phyloP scores from a whole-genome alignment of 2,888 invertebrate genomes.

The Drosophila fulvimacula region DNA sequence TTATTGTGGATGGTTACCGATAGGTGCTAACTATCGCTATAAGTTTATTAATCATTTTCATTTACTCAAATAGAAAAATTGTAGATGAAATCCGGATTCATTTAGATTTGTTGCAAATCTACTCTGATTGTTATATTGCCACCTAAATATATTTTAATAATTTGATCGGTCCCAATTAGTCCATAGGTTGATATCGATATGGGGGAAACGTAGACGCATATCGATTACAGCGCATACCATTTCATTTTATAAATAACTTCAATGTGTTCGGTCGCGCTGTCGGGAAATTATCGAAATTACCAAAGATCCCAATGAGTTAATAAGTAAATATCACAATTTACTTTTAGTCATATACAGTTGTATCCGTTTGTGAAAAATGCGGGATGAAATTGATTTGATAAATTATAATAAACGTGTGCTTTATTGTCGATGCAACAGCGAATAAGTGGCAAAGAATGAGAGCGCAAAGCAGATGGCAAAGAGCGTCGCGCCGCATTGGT shows the following conservation, averaged over 20 bases:
- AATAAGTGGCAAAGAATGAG: conserved; percentile 78
- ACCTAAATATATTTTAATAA: background rate
- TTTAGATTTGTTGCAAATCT: background rate
- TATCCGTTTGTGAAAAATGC: conserved; percentile 17
- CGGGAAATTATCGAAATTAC: conserved; percentile 34
- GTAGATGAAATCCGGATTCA: background rate
- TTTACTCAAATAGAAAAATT: background rate
- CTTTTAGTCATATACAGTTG: conserved; percentile 1
- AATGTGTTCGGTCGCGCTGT: conserved; percentile 58
- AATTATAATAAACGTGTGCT: conserved; percentile 38
- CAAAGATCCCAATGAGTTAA: conserved; percentile 25
- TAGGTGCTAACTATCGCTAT: background rate
- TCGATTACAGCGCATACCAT: conserved; percentile 44
- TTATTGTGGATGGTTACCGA: conserved; percentile 12
- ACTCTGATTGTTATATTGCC: no score
- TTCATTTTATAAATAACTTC: conserved; percentile 63
- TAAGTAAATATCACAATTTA: conserved; percentile 27
- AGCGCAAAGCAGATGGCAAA: conserved; percentile 77
- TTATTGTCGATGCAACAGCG: conserved; percentile 63
- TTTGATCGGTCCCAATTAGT: background rate
- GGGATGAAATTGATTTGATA: conserved; percentile 11
- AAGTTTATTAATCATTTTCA: background rate
- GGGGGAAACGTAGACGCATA: conserved; percentile 8
- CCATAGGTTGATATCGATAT: conserved; percentile 27
- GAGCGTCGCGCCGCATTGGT: conserved; percentile 72